phyloP scores from a whole-genome alignment of 2,888 invertebrate genomes.

The Hypsopygia costalis region DNA sequence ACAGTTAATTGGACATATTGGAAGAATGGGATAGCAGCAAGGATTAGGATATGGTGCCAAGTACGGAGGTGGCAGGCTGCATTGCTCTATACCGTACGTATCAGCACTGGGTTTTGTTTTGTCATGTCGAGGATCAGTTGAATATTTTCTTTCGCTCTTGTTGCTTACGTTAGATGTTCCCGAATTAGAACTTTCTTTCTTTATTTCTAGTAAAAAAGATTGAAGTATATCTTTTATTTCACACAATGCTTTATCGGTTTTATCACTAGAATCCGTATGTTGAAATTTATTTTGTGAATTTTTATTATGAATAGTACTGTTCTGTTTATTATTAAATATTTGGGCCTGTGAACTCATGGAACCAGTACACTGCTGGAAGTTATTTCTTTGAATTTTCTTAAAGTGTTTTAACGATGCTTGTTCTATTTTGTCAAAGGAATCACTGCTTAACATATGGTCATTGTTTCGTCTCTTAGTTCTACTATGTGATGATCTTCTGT shows the following conservation, averaged over 20 bases:
- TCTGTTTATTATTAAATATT: slow-evolving; percentile 27
- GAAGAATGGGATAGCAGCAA: slow-evolving; percentile 61
- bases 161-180: slow-evolving; percentile 33
- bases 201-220: slow-evolving; percentile 61
- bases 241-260: slow-evolving; percentile 60
- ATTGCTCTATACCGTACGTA: slow-evolving; percentile 30
- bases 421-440: too few species aligned
- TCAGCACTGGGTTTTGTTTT: slow-evolving; percentile 21
- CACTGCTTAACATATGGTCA: too few species aligned
- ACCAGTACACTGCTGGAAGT: too few species aligned
- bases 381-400: too few species aligned
- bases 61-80: slow-evolving; percentile 27
- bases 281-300: slow-evolving; percentile 41
- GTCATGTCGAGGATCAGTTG: slow-evolving; percentile 20
- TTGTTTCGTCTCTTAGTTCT: too few species aligned
- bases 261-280: slow-evolving; percentile 41
- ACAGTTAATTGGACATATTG: slow-evolving; percentile 56
- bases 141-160: slow-evolving; percentile 26
- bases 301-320: slow-evolving; percentile 30
- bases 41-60: slow-evolving; percentile 44
- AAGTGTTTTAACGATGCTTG: too few species aligned
- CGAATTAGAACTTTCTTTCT: slow-evolving; percentile 48
- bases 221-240: slow-evolving; percentile 70
- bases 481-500: too few species aligned
- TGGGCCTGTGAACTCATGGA: too few species aligned